These are phyloP conservation scores for Cossypha heuglini DNA, from an alignment of 2,797 vertebrate species.

Conservation along the genomic window DNA sequence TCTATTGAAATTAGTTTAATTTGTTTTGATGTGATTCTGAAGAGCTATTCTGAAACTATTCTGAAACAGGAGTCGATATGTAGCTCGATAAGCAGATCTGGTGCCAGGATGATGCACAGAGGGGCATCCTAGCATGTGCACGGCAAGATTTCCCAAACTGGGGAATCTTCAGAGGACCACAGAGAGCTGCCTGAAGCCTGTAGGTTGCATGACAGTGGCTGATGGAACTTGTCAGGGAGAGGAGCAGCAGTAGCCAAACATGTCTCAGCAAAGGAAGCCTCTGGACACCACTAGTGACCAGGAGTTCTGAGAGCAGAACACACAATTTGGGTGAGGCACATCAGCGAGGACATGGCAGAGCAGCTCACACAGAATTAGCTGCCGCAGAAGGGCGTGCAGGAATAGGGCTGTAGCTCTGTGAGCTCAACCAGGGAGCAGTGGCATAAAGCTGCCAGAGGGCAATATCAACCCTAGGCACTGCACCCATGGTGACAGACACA, in stretches of 20 bases:
- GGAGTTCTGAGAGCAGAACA: rapidly evolving
- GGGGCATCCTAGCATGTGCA: rapidly evolving
- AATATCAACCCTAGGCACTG: rapidly evolving
- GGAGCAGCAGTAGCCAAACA: not conserved
- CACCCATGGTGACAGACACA: not conserved
- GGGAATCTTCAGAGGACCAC: not conserved
- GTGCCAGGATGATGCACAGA: not conserved
- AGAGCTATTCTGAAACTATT: not conserved
- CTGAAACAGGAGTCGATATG: too few relatives aligned
- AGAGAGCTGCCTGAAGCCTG: not conserved
- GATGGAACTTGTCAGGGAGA: not conserved
- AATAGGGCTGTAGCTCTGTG: not conserved
- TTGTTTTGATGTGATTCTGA: not conserved
- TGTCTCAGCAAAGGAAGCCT: not conserved
- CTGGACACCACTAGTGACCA: rapidly evolving
- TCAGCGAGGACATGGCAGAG: rapidly evolving
- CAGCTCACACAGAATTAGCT: not conserved
- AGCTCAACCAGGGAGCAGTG: rapidly evolving
- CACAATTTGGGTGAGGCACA: rapidly evolving
- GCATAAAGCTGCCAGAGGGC: not conserved
- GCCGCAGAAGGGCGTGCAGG: rapidly evolving
- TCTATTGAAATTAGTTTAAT: not conserved
- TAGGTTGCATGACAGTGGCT: not conserved
- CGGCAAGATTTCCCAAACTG: rapidly evolving
- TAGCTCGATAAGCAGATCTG: not conserved